phyloP scores from a whole-genome alignment of 2,113 vertebrate genomes.

The Excalfactoria chinensis region DNA sequence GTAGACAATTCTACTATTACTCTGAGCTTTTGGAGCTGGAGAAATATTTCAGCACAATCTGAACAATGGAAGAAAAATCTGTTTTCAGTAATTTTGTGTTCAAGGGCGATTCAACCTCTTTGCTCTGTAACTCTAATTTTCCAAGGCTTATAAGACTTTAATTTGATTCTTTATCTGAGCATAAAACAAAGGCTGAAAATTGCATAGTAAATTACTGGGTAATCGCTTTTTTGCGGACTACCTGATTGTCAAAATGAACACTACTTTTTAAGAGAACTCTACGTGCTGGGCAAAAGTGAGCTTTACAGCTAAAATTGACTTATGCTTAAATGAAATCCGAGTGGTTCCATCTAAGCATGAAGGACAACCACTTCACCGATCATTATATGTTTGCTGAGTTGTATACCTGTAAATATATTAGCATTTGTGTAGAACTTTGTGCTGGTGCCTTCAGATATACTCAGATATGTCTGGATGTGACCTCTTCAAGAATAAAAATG shows the following conservation, averaged over 20 bases:
- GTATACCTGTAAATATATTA: neutral
- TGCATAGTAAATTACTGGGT: constrained; percentile 73
- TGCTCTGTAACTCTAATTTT: constrained; percentile 78
- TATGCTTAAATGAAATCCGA: neutral
- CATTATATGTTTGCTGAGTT: neutral
- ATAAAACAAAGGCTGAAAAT: constrained; percentile 73
- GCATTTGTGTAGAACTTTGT: neutral
- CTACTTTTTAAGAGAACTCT: constrained; percentile 38
- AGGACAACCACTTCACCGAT: neutral
- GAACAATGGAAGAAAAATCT: constrained; percentile 57
- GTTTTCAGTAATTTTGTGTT: constrained; percentile 68
- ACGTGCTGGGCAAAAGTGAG: constrained; percentile 44
- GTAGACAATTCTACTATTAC: constrained; percentile 64
- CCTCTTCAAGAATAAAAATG: neutral
- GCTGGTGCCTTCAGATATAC: neutral
- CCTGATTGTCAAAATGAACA: constrained; percentile 59
- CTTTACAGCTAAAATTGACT: constrained; percentile 34
- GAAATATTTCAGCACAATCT: constrained; percentile 59
- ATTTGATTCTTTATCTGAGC: constrained; percentile 79
- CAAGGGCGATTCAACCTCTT: constrained; percentile 73
- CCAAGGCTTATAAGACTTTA: constrained; percentile 75
- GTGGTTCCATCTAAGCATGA: neutral
- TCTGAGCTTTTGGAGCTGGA: constrained; percentile 39
- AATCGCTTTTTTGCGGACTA: constrained; percentile 68
- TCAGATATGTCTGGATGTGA: neutral